Conservation (phyloP, 1,140 invertebrate genomes). For the Brachionus calyciflorus region DNA sequence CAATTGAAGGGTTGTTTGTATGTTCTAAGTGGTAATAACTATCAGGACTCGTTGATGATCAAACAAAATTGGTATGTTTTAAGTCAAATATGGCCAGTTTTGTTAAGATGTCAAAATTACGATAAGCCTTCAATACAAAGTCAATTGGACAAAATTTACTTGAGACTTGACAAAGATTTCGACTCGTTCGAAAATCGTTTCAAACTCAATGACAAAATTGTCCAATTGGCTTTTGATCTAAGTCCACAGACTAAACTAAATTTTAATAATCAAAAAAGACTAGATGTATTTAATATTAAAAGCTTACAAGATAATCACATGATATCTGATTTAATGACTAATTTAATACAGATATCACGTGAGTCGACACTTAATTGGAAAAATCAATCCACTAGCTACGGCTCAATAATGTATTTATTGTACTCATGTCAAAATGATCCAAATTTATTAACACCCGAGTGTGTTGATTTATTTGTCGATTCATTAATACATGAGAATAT, state of each 20-base stretch:
- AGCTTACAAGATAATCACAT: conserved; percentile 45
- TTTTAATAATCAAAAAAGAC: conserved; percentile 58
- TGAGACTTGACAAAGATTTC: conserved; percentile 61
- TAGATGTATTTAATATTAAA: conserved; percentile 62
- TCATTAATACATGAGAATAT: conserved; percentile 35
- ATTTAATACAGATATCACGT: conserved; percentile 47
- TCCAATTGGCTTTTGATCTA: conserved; percentile 1
- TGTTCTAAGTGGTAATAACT: conserved; percentile 69
- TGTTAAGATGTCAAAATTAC: conserved; percentile 71
- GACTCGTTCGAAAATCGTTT: conserved; percentile 62
- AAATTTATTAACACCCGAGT: conserved; percentile 1
- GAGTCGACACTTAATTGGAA: conserved; percentile 45
- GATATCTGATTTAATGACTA: conserved; percentile 47
- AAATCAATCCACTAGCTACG: conserved; percentile 36
- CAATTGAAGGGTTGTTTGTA: conserved; percentile 72
- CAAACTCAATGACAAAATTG: conserved; percentile 51
- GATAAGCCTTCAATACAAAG: conserved; percentile 76
- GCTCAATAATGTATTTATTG: conserved; percentile 18
- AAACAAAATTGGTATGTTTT: conserved; percentile 75
- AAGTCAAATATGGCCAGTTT: conserved; percentile 67
- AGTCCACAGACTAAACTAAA: neutral
- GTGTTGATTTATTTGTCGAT: conserved; percentile 22
- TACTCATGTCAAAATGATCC: conserved; percentile 13
- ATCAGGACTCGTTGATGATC: conserved; percentile 65
- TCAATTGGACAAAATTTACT: conserved; percentile 68